Base-by-base conservation (phyloP, 2,113 vertebrate genomes). In the Lampris megalopsis region DNA sequence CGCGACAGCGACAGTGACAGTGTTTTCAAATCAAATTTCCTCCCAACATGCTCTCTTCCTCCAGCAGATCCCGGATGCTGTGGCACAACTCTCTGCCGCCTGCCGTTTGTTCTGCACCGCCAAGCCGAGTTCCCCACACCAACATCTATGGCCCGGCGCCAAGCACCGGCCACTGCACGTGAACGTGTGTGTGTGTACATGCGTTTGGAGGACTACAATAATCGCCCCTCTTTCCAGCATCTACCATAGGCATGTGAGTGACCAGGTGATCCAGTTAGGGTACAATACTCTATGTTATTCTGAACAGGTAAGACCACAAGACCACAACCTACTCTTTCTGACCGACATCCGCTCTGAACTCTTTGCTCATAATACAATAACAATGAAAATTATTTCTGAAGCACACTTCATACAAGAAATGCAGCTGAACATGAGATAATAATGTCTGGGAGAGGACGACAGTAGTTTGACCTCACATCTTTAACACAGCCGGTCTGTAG, bases 381-480 rank as follows among this genome's bases (percentile, higher is more conserved):
- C 24, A 24, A 24, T 24, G 24, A 24, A 24, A 24, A 24, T 24
- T 0, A 24, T 24, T 24, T 24, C 24, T 24, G 24, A 24, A 24
- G 24, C 24, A 24, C 24, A 24, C 24, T 24, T 24, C 24, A 24
- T 24, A 24, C 24, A 24, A 24, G 24, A 24, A 24, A 24, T 24
- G 24, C 24, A 24, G 24, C 24, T 24, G 24, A 24, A 24, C 24
- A 24, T 24, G 24, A 24, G 24, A 24, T 24, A 24, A 7, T 7
- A 5, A 7, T 45, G 43, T 45, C 43, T 45, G 43, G 43, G 7
- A 45, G 43, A 45, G 43, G 24, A 24, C 24, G 24, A 24, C 24
- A 24, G 24, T 24, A 64, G 7, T 63, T 63, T 50, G 71, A 49
- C 50, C 62, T 60, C 70, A 37, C 37, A 53, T 45, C n/a, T 69